Base-by-base conservation (phyloP, 2,888 invertebrate genomes). In the Orthonychiurus folsomi region DNA sequence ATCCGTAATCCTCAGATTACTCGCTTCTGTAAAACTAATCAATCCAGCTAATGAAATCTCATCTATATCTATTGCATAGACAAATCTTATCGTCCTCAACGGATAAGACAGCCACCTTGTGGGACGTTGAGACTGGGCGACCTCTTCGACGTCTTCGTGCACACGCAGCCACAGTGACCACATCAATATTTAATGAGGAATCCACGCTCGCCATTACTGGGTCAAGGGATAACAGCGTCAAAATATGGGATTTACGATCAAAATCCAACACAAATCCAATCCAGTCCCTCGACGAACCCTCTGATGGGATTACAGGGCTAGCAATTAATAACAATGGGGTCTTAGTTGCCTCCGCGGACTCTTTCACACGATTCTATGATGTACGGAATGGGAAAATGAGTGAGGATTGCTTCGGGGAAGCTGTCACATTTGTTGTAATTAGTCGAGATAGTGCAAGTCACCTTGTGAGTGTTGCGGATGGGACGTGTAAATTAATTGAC, bases 121-220 rank as follows among this genome's bases (percentile, higher is more conserved):
- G 95, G 92, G 97, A 99, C 77, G 99, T 99, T 0, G 85, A 89
- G 0, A 90, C 93, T 2, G 96, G 92, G 0, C 86, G 89, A 72
- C 86, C 92, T 0, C 73, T 93, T 47, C 80, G 93, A 57, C 82
- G 95, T 57, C 85, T 90, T 68, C 82, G 96, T 63, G 89, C 88
- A 0, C 97, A 99, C 76, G 90, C 89, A 0, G 88, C 89, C 27
- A 84, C 86, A 2, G 89, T 96, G 0, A 93, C 88, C 53, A 86
- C 89, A 73, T 85, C 94, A 3, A 80, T 84, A 69, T 96, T 89
- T 76, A 99, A 97, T 76, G 97, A 99, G 78, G 94, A 97, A 75
- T 93, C 95, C 0, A 86, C 90, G 1, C 83, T 95, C 75, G 88
- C 89, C 0, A 79, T 97, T 27, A 95, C 97, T 1, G 97, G 95